These are phyloP conservation scores for Hermodice carunculata DNA, from an alignment of 2,888 invertebrate species.

Conservation along the genomic window DNA sequence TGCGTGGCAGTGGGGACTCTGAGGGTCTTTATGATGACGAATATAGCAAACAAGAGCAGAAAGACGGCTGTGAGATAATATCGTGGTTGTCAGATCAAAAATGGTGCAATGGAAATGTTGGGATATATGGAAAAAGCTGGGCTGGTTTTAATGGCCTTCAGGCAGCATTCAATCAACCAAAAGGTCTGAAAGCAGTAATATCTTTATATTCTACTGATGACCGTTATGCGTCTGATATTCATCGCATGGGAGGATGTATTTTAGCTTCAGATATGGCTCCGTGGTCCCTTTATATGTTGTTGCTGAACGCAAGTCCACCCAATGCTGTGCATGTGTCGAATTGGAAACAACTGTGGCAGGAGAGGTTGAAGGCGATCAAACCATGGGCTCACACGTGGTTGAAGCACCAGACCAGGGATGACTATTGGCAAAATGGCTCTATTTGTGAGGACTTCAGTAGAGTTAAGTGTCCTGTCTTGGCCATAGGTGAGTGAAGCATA, in stretches of 20 bases:
- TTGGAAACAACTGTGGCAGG: constrained; percentile 15
- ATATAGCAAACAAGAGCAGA: constrained; percentile 38
- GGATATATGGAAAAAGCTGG: constrained; percentile 43
- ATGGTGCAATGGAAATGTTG: constrained; percentile 38
- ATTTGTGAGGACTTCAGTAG: constrained; percentile 28
- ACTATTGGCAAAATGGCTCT: constrained; percentile 40
- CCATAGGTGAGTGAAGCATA: constrained; percentile 26
- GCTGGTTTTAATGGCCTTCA: constrained; percentile 45
- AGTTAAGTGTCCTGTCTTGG: constrained; percentile 20
- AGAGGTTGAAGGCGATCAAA: constrained; percentile 11
- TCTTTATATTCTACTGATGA: constrained; percentile 40
- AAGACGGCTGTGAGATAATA: constrained; percentile 35
- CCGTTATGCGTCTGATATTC: constrained; percentile 41
- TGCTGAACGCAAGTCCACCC: constrained; percentile 31
- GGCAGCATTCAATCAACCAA: constrained; percentile 33
- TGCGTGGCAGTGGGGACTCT: constrained; percentile 41
- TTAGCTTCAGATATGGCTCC: constrained; percentile 26
- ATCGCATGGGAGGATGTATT: constrained; percentile 38
- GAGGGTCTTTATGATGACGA: constrained; percentile 39
- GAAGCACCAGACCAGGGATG: constrained; percentile 32
- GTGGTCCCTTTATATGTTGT: constrained; percentile 38
- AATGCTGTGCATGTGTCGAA: constrained; percentile 17
- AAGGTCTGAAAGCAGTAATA: constrained; percentile 38
- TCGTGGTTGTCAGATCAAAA: constrained; percentile 34
- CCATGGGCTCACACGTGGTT: constrained; percentile 24